phyloP scores from a whole-genome alignment of 1,140 invertebrate genomes.

The Tetramorium parvispinum region DNA sequence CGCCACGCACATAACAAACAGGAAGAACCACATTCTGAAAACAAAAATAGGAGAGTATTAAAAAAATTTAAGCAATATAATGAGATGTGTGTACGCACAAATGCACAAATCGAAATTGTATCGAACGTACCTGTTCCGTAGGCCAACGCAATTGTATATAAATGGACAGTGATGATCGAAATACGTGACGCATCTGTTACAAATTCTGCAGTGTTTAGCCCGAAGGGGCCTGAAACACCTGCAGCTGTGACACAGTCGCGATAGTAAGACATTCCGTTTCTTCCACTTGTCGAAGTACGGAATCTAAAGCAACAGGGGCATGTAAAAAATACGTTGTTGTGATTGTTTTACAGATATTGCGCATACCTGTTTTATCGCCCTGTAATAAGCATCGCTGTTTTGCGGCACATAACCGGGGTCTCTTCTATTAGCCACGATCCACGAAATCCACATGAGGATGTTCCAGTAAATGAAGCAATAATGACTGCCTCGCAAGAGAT shows the following conservation, averaged over 20 bases:
- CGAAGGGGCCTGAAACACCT: conserved; percentile 93
- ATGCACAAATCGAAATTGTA: background rate
- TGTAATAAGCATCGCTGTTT: conserved; percentile 95
- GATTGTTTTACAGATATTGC: background rate
- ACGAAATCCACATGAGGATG: conserved; percentile 95
- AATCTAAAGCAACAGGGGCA: conserved; percentile 86
- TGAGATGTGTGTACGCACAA: background rate
- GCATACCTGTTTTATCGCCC: conserved; percentile 92
- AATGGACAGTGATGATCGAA: conserved; percentile 98
- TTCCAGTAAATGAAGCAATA: conserved; percentile 97
- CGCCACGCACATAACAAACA: conserved; percentile 94
- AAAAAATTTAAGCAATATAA: conserved; percentile 23
- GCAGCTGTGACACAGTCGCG: conserved; percentile 95
- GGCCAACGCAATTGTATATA: conserved; percentile 96
- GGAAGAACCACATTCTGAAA: conserved; percentile 95
- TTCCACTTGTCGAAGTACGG: conserved; percentile 96
- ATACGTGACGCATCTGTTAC: conserved; percentile 95
- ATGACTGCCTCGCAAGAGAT: conserved; percentile 92
- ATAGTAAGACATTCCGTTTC: conserved; percentile 93
- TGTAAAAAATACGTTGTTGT: background rate
- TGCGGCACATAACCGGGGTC: conserved; percentile 96
- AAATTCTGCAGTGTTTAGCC: conserved; percentile 96
- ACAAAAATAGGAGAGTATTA: conserved; percentile 38
- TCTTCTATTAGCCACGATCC: conserved; percentile 94
- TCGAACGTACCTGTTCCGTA: conserved; percentile 89